Percentiles rank a stretch among this genome's conserved stretches.
phyloP scores from a whole-genome alignment of 2,113 vertebrate species.

The Nyctibius bracteatus region DNA sequence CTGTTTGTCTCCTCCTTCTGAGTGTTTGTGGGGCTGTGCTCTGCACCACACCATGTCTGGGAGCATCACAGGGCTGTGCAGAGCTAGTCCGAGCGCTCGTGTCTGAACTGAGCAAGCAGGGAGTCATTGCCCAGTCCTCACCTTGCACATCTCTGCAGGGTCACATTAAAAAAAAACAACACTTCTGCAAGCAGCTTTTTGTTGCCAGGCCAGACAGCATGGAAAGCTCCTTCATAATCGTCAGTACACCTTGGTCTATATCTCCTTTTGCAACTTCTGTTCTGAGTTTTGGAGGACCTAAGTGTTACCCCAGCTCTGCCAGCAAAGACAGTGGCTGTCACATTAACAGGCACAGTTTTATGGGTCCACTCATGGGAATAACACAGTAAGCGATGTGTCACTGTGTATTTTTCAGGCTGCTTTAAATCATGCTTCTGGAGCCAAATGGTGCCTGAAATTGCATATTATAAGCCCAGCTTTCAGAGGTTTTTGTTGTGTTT shows the following conservation, averaged over 20 bases:
- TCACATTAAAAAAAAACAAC: neutral
- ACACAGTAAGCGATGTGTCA: neutral
- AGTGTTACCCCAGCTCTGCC: neutral
- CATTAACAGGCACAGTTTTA: neutral
- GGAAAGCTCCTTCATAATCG: neutral
- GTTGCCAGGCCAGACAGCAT: neutral
- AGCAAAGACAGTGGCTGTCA: neutral
- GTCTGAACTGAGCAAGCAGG: neutral
- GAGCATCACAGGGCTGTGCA: neutral
- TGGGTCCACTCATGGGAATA: neutral
- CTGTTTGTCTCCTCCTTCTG: neutral
- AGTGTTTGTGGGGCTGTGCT: neutral
- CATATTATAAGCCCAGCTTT: neutral
- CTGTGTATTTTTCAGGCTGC: neutral
- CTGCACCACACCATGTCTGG: rapidly evolving
- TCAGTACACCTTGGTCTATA: neutral
- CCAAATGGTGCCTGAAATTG: neutral
- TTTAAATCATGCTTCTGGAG: neutral
- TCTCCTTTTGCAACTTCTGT: neutral
- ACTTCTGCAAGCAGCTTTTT: neutral
- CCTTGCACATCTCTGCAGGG: neutral
- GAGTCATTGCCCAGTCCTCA: neutral
- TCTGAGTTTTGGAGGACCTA: neutral
- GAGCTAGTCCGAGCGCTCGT: neutral
- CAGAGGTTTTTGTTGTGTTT: neutral